Evolutionary conservation across 1,140 invertebrate genomes (phyloP), one percentile per base, ranked within the genome.

Genomic region (Zaprionus ornatus): DNA sequence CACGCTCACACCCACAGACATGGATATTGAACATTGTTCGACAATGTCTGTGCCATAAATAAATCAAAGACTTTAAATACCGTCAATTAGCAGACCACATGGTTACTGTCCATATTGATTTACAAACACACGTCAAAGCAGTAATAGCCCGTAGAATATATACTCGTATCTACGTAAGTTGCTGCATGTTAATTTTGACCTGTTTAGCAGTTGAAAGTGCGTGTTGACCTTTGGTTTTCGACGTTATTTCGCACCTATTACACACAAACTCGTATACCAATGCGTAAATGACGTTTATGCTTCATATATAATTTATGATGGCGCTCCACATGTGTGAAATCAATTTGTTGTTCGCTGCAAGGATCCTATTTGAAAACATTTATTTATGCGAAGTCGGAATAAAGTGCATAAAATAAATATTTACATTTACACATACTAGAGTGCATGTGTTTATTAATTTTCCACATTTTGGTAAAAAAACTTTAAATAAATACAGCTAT

Each of bases 41-140:
- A 63, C 72, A 70, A 42, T 57, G 40, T 52, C 21, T 72, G 62
- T 37, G 62, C 61, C 79, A 80, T 77, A 79, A 88, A 83, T 87
- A 87, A 87, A 78, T 80, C 70, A 74, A 68, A 71, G 67, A 69
- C 80, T 88, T 87, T 78, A 80, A 87, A 69, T 66, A 74, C 60
- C 74, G 66, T 73, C 74, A 87, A 87, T 88, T 87, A 83, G 70
- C 67, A 52, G 59, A 64, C 66, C 27, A 87, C 59, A 35, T 63
- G 72, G 40, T 73, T 80, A 70, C 77, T 55, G 63, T 64, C 52
- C 56, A 68, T 88, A 88, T 87, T 74, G 83, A 87, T 83, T 87
- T 75, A 69, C 65, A 65, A 35, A 68, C 54, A 45, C 45, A 50
- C 45, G 19, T 21, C 45, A 4, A 13, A 12, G 19, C 45, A 48